Evolutionary conservation across 2,797 vertebrate genomes (phyloP).

Genomic region (Loriculus beryllinus): DNA sequence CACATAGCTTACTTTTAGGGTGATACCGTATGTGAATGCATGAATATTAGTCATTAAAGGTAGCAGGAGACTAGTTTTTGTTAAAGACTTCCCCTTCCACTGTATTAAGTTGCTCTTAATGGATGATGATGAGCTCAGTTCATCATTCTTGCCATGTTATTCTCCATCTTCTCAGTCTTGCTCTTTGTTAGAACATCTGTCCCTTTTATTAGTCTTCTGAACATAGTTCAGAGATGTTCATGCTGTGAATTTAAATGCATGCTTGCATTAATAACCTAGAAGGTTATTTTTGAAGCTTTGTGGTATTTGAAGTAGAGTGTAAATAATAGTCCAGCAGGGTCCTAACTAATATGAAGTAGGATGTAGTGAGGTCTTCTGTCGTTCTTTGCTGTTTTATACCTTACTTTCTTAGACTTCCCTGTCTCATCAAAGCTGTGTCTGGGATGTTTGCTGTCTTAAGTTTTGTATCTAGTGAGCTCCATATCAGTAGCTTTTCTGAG

Average conservation of each 20-base stretch:
- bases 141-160: neutral
- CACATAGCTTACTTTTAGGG: neutral
- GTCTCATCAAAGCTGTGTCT: neutral
- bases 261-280: neutral
- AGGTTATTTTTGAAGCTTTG: neutral
- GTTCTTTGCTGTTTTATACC: neutral
- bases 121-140: neutral
- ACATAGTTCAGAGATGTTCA: neutral
- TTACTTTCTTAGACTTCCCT: neutral
- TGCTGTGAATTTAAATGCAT: neutral
- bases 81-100: neutral
- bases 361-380: neutral
- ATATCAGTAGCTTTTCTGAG: neutral
- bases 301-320: neutral
- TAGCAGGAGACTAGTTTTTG: neutral
- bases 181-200: neutral
- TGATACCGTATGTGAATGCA: neutral
- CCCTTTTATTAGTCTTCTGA: neutral
- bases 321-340: neutral
- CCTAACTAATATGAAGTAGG: neutral
- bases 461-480: neutral
- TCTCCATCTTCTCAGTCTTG: neutral
- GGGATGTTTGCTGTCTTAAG: neutral
- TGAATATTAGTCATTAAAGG: neutral
- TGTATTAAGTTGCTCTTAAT: neutral